Base-by-base conservation (phyloP, 23 tunicate genomes). In the Botrylloides violaceus region DNA sequence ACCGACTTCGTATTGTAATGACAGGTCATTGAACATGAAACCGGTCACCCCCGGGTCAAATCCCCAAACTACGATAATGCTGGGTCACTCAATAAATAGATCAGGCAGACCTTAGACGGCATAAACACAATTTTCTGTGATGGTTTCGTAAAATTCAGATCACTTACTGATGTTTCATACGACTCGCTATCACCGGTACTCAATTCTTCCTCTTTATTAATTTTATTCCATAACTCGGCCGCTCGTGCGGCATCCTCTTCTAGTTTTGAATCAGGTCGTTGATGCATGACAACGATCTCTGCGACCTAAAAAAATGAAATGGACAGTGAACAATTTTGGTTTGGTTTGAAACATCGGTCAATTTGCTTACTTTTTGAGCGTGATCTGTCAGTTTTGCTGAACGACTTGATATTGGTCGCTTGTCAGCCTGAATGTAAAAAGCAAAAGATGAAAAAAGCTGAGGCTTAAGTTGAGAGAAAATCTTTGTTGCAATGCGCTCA, bases 191-290 rank as follows among this genome's bases (percentile, higher is more conserved):
- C 76, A 3, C 43, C 75, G 43, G 65, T 71, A 21, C 29, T 61
- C n/a, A n/a, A n/a, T n/a, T n/a, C n/a, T 55, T 76, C 88, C 71
- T 83, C 73, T 22, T 22, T 49, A 9, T 70, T 27, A 2, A 75
- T 58, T 57, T 79, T 26, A 36, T 88, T 88, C 96, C 96, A 88
- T 32, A 88, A 59, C 22, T 65, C 71, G 26, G 96, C 96, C 49
- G 88, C 96, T 71, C 72, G 50, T 21, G 64, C 77, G 20, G 96
- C 96, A 35, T 88, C 96, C 47, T 88, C 96, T 36, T 77, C 96
- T 53, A 88, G 29, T 4, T 86, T 76, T 70, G 88, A 82, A 22
- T 72, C 86, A 32, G 95, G 85, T 2, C 96, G 87, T 29, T 81
- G 87, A 20, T 65, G 70, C 33, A 65, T 66, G 12, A 85, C 58